Percentiles rank a stretch among this genome's conserved stretches.
These are phyloP conservation scores for Arothron firmamentum DNA, from an alignment of 2,113 vertebrate genomes.

Conservation along the genomic window DNA sequence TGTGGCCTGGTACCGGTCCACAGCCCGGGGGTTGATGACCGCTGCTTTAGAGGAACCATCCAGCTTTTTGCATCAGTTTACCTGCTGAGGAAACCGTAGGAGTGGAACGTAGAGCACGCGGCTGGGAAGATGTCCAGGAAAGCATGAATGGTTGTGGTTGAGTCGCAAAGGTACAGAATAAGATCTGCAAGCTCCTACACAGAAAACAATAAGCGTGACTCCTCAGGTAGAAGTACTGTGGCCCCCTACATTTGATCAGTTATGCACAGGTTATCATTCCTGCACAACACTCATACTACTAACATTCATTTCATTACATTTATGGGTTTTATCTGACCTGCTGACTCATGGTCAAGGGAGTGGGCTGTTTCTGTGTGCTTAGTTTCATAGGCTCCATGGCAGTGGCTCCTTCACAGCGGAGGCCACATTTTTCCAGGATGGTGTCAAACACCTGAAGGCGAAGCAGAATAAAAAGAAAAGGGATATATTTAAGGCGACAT, in stretches of 20 bases:
- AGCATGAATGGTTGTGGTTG: conserved; percentile 87
- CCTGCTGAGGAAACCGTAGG: conserved; percentile 88
- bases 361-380: conserved; percentile 71
- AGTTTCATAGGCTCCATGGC: conserved; percentile 82
- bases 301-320: not conserved
- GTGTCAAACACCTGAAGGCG: conserved; percentile 83
- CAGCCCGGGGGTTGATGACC: too few relatives aligned
- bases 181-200: conserved; percentile 85
- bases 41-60: too few relatives aligned
- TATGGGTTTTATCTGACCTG: conserved; percentile 71
- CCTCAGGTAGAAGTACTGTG: not conserved
- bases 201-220: not conserved
- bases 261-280: too few relatives aligned
- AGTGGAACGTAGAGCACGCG: conserved; percentile 86
- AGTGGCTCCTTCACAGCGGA: conserved; percentile 78
- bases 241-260: too few relatives aligned
- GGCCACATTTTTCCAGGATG: conserved; percentile 82
- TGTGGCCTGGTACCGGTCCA: too few relatives aligned
- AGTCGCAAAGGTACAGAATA: conserved; percentile 89
- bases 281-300: not conserved
- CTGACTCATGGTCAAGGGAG: conserved; percentile 81
- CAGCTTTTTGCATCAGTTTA: conserved; percentile 35
- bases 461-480: not conserved
- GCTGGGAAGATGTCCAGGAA: conserved; percentile 91
- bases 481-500: too few relatives aligned